phyloP scores from a whole-genome alignment of 2,888 invertebrate species.

The Microdon myrmicae region DNA sequence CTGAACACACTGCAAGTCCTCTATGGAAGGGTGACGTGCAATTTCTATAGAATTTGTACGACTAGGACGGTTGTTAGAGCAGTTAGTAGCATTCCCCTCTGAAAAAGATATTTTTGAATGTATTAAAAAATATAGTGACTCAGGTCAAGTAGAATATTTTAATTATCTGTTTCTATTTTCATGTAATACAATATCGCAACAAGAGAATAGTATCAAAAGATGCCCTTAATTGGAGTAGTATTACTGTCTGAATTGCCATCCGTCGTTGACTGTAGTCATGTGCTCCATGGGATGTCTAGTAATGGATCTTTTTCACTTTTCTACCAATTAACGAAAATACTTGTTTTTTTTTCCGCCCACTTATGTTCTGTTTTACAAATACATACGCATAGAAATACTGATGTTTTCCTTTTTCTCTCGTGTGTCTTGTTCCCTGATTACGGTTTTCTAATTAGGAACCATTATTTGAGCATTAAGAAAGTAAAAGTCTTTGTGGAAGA shows the following conservation, averaged over 20 bases:
- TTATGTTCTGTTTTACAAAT: conserved; percentile 2
- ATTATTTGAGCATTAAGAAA: conserved; percentile 20
- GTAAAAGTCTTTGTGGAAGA: conserved; percentile 9
- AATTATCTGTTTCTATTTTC: conserved; percentile 30
- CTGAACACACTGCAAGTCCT: conserved; percentile 18
- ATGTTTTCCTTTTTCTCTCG: too few species aligned
- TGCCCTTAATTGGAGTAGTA: conserved; percentile 21
- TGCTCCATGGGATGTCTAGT: neutral
- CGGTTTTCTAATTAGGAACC: conserved; percentile 39
- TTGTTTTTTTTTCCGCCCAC: neutral
- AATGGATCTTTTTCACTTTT: conserved; percentile 18
- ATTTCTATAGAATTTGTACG: conserved; percentile 44
- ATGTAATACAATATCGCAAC: neutral
- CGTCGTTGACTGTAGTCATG: conserved; percentile 13
- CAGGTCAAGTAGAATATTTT: conserved; percentile 42
- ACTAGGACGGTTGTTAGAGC: conserved; percentile 14
- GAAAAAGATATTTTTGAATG: conserved; percentile 11
- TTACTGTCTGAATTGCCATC: conserved; percentile 1
- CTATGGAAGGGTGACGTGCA: conserved; percentile 28
- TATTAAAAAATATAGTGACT: conserved; percentile 3
- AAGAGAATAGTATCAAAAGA: too few species aligned
- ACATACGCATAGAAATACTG: conserved; percentile 1
- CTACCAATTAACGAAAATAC: conserved; percentile 38
- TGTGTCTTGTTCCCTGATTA: too few species aligned
- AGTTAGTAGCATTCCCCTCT: conserved; percentile 34